Base-by-base conservation (phyloP, 2,113 vertebrate genomes). In the Morone saxatilis region DNA sequence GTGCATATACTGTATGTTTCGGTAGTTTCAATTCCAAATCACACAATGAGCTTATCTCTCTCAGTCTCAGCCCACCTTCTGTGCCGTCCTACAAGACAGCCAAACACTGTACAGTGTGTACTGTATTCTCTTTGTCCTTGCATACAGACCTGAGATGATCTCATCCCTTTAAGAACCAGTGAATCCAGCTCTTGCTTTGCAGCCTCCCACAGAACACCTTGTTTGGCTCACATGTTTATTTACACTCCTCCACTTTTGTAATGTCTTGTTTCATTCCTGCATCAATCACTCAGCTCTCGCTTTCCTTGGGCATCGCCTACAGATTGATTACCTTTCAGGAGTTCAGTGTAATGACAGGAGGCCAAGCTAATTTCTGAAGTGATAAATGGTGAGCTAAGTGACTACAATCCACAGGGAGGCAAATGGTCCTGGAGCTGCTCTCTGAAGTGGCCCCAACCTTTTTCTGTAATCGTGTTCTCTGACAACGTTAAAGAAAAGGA, bases 291-390 rank as follows among this genome's bases (percentile, higher is more conserved):
- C 83, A 76, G 81, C 60, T 56, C 71, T 60, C 13, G 50, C 59
- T 85, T 62, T 91, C 84, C 73, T 80, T 65, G 47, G 78, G 87
- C 86, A 75, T 76, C 7, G 78, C 80, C 83, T 48, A 63, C 88
- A 84, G 87, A 93, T 88, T 91, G 91, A 93, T 93, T 88, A 90
- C 86, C 83, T 90, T 74, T 84, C 81, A 86, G 57, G 75, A 76
- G 76, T 89, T 89, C 71, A 76, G 47, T 68, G 72, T 76, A 90
- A 92, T 86, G 90, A 90, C 91, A 85, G 78, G 78, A 70, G 85
- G 88, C 85, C 87, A 78, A 78, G 83, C 85, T 94, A 76, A 93
- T 88, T 87, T 91, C 86, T 88, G 88, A 86, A 73, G 88, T 91
- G 82, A 91, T 87, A 81, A 91, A 94, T 86, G 80, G 80, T 66